phyloP scores from a whole-genome alignment of 2,113 vertebrate species.

The Elephas maximus region DNA sequence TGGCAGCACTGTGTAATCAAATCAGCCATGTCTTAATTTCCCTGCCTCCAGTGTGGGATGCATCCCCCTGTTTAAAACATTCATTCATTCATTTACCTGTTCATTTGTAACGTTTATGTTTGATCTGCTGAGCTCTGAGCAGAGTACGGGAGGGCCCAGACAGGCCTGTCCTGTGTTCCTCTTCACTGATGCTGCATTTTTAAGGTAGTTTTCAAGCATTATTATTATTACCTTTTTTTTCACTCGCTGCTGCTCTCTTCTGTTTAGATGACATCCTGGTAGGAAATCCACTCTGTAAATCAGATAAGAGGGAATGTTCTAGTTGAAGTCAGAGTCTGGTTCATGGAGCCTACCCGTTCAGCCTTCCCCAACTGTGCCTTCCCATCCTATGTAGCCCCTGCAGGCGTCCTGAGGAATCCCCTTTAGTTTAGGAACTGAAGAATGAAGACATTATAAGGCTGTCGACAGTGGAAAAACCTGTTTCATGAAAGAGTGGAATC shows the following conservation, averaged over 20 bases:
- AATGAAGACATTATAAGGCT: neutral
- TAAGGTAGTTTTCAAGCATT: conserved; percentile 8
- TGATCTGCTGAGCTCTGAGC: neutral
- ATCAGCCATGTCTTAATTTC: neutral
- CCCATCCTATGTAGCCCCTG: neutral
- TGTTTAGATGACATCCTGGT: neutral
- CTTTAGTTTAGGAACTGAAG: neutral
- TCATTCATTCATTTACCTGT: neutral
- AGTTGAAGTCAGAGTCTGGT: neutral
- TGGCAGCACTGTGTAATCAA: neutral
- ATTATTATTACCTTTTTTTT: neutral
- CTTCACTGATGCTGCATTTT: neutral
- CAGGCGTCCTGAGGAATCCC: neutral
- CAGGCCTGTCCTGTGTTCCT: accelerated
- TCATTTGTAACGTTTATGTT: neutral
- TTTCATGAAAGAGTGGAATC: neutral
- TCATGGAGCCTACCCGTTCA: neutral
- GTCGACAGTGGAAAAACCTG: accelerated
- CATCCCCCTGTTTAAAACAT: neutral
- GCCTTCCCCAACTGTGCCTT: neutral
- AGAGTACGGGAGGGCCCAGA: neutral
- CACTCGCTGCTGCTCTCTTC: neutral
- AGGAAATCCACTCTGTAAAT: neutral
- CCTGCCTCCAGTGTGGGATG: neutral
- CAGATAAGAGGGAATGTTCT: neutral